A percentile compares a stretch with the other conserved stretches of the same genome.
phyloP scores from a whole-genome alignment of 1,140 invertebrate species.

The Argopecten irradians region DNA sequence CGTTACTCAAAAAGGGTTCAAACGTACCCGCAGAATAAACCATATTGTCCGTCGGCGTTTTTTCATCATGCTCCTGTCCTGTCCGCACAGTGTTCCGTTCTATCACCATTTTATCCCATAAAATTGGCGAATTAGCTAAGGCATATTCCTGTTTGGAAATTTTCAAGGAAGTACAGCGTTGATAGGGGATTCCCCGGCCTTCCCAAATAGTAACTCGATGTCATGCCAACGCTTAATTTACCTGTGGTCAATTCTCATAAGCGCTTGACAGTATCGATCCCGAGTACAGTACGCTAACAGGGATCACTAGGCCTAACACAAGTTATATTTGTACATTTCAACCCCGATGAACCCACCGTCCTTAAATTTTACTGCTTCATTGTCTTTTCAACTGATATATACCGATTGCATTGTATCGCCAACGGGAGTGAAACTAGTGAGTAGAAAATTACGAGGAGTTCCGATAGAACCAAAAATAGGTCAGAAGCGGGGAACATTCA shows the following conservation, averaged over 20 bases:
- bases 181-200: not conserved
- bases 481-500: no score
- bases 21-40: not conserved
- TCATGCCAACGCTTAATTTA: not conserved
- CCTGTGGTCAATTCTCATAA: not conserved
- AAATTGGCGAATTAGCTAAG: not conserved
- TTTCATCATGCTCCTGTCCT: not conserved
- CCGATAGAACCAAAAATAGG: no score
- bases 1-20: no score
- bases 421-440: no score
- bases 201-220: constrained; percentile 1
- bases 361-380: no score
- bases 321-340: no score
- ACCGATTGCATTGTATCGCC: no score
- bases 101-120: not conserved
- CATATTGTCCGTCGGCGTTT: not conserved
- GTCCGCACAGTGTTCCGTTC: not conserved
- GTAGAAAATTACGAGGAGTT: no score
- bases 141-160: constrained; percentile 17
- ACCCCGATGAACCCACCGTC: no score
- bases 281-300: no score
- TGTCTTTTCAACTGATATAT: no score
- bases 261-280: not conserved
- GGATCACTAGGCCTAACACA: no score
- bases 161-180: not conserved